Conservation (phyloP, 1,140 invertebrate species). For the Drosophila baimaii region DNA sequence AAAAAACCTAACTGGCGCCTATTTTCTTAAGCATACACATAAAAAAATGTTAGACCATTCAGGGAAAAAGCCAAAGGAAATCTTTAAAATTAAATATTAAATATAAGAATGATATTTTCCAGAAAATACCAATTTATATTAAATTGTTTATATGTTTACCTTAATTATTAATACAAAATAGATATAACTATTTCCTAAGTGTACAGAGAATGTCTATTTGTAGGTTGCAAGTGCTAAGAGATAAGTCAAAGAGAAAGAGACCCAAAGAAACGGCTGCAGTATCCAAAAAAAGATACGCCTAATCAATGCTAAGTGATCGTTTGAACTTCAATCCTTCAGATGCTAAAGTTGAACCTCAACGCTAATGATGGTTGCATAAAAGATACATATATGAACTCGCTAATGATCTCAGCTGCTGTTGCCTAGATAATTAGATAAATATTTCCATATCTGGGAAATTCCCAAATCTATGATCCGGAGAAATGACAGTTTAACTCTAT, state of each 20-base stretch:
- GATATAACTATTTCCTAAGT: not conserved
- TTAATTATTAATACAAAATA: too few relatives aligned
- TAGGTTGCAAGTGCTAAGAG: constrained; percentile 17
- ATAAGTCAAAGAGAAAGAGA: constrained; percentile 40
- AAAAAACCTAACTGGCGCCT: not conserved
- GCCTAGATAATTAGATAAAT: not conserved
- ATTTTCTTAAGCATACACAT: not conserved
- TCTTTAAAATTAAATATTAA: not conserved
- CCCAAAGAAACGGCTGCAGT: not conserved
- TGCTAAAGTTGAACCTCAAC: constrained; percentile 1
- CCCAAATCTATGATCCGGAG: not conserved
- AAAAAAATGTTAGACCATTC: not conserved
- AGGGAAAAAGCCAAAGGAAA: not conserved
- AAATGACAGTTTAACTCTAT: not conserved
- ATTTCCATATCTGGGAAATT: not conserved
- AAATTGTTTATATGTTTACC: too few relatives aligned
- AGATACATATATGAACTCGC: not conserved
- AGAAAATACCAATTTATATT: too few relatives aligned
- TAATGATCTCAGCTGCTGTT: not conserved
- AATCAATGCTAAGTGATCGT: constrained; percentile 44
- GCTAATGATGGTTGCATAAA: constrained; percentile 27
- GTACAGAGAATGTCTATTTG: not conserved
- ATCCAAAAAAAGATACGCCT: constrained; percentile 8
- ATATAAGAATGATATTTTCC: too few relatives aligned
- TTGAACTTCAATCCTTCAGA: constrained; percentile 20